Percentiles rank a stretch among this genome's conserved stretches.
Evolutionary conservation across 1,140 invertebrate species (phyloP).

Genomic region (Paraescarpia echinospica): DNA sequence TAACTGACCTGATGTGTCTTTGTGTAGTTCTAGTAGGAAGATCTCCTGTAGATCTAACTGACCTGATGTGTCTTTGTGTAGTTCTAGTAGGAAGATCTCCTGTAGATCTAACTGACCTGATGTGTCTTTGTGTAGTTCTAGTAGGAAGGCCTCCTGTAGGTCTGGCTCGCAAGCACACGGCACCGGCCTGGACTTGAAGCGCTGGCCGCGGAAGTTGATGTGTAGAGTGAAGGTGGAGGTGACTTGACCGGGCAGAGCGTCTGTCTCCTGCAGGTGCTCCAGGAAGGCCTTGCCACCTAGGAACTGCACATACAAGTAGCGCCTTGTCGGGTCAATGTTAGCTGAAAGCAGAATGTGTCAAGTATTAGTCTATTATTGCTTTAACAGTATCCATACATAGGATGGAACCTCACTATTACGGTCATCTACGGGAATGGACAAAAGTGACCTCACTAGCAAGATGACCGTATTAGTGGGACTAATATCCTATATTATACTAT

Average conservation of each 20-base stretch:
- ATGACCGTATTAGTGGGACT: no score
- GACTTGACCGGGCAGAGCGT: constrained; percentile 46
- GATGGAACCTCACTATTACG: no score
- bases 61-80: no score
- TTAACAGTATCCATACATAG: no score
- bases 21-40: no score
- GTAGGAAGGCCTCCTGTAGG: constrained; percentile 55
- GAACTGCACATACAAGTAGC: constrained; percentile 51
- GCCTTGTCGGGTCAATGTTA: constrained; percentile 51
- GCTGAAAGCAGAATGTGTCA: constrained; percentile 38
- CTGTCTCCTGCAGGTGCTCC: constrained; percentile 49
- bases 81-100: no score
- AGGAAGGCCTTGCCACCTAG: constrained; percentile 53
- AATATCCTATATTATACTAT: no score
- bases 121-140: constrained; percentile 55
- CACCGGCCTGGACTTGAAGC: constrained; percentile 53
- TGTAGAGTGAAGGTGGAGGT: constrained; percentile 51
- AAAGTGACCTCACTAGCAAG: no score
- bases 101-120: constrained; percentile 35
- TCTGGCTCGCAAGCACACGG: constrained; percentile 56
- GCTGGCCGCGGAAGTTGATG: constrained; percentile 53
- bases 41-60: background rate
- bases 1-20: no score
- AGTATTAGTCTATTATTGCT: background rate
- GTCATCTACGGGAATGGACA: no score